phyloP scores from a whole-genome alignment of 2,888 invertebrate genomes.

The Meandrusa payeni region DNA sequence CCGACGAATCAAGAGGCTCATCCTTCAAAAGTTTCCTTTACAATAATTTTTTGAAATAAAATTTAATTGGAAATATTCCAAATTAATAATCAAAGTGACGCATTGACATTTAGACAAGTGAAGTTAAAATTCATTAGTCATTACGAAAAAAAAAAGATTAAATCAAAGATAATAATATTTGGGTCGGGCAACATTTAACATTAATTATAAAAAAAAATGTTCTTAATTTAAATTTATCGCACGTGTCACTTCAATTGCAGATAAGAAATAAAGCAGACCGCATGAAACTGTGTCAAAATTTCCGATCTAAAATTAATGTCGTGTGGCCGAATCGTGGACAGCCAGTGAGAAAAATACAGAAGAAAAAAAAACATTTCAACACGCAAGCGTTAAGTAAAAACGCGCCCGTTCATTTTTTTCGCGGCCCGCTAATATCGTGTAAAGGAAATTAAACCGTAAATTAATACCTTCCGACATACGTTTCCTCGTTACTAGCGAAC shows the following conservation, averaged over 20 bases:
- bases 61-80: no score
- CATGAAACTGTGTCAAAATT: conserved; percentile 17
- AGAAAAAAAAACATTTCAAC: conserved; percentile 29
- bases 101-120: no score
- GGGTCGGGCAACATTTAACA: conserved; percentile 13
- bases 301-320: conserved; percentile 15
- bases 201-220: conserved; percentile 14
- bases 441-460: conserved; percentile 42
- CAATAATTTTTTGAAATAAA: no score
- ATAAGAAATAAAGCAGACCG: conserved; percentile 14
- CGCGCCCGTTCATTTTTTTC: conserved; percentile 44
- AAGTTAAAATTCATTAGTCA: no score
- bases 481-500: conserved; percentile 39
- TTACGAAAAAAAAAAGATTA: no score
- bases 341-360: conserved; percentile 25
- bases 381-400: conserved; percentile 45
- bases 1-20: no score
- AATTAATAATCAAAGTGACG: no score
- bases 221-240: conserved; percentile 15
- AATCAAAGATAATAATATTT: no score
- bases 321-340: conserved; percentile 17
- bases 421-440: conserved; percentile 47
- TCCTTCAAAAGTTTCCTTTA: no score
- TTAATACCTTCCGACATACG: conserved; percentile 50
- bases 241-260: conserved; percentile 13